Conservation (phyloP, 2,888 invertebrate species). For the Lagria hirta region DNA sequence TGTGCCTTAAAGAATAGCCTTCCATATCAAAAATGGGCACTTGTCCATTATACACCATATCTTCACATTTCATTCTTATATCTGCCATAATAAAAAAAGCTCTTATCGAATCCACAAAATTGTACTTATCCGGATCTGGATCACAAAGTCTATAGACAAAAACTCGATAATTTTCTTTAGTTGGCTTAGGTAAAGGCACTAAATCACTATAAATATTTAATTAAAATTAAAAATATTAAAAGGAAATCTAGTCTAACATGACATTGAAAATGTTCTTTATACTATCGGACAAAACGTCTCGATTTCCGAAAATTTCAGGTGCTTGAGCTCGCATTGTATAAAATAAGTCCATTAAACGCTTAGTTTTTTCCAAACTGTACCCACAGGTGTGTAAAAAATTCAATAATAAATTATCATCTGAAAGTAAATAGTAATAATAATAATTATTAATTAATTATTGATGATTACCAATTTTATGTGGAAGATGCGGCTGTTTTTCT, state of each 20-base stretch:
- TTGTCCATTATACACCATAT: slow-evolving; percentile 65
- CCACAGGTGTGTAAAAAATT: slow-evolving; percentile 61
- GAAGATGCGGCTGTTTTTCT: slow-evolving; percentile 65
- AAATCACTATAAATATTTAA: slow-evolving; percentile 61
- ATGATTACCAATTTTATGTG: slow-evolving; percentile 68
- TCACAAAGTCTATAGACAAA: slow-evolving; percentile 67
- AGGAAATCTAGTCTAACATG: slow-evolving; percentile 54
- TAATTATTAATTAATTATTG: no score
- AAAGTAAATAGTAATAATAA: slow-evolving; percentile 37
- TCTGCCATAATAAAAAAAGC: slow-evolving; percentile 75
- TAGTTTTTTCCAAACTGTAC: slow-evolving; percentile 61
- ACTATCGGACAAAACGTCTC: slow-evolving; percentile 60
- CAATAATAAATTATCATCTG: slow-evolving; percentile 61
- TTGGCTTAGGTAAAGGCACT: slow-evolving; percentile 66
- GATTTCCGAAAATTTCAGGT: slow-evolving; percentile 63
- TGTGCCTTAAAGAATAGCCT: slow-evolving; percentile 64
- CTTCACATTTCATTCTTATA: slow-evolving; percentile 61
- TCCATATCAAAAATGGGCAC: slow-evolving; percentile 72
- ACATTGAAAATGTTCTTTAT: slow-evolving; percentile 59
- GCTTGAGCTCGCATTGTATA: slow-evolving; percentile 62
- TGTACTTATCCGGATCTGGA: slow-evolving; percentile 64
- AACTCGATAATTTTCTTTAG: slow-evolving; percentile 67
- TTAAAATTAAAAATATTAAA: slow-evolving; percentile 6
- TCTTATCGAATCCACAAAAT: slow-evolving; percentile 67
- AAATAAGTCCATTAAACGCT: slow-evolving; percentile 53